Conservation (phyloP, 2,113 vertebrate genomes). For the Hiodon alosoides region DNA sequence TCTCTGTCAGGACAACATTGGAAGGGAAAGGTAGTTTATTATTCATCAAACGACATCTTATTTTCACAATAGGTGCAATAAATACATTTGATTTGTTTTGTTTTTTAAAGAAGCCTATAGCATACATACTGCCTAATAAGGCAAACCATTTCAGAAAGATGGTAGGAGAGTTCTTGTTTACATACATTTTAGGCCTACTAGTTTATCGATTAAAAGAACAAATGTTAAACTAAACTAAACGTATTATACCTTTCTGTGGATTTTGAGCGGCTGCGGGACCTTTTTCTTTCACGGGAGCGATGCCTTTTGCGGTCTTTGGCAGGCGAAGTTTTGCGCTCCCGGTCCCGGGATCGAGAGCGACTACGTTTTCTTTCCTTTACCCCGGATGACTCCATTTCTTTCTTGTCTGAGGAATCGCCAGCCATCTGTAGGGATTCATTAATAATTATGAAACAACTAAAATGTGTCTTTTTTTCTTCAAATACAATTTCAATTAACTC, state of each 20-base stretch:
- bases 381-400: slow-evolving; percentile 73
- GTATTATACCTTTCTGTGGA: slow-evolving; percentile 74
- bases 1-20: slow-evolving; percentile 62
- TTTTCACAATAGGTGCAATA: no score
- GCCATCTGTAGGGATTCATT: slow-evolving; percentile 70
- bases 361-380: slow-evolving; percentile 80
- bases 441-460: not conserved
- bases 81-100: not conserved
- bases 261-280: slow-evolving; percentile 77
- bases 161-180: no score
- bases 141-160: no score
- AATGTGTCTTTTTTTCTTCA: not conserved
- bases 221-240: no score
- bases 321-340: slow-evolving; percentile 78
- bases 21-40: not conserved
- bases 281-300: slow-evolving; percentile 79
- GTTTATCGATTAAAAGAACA: not conserved
- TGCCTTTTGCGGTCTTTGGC: slow-evolving; percentile 79
- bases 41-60: not conserved
- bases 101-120: no score
- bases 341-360: slow-evolving; percentile 73
- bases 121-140: no score
- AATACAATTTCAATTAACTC: not conserved
- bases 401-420: slow-evolving; percentile 80
- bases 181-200: no score